phyloP scores from a whole-genome alignment of 1,140 invertebrate species.

The Goniozus legneri region DNA sequence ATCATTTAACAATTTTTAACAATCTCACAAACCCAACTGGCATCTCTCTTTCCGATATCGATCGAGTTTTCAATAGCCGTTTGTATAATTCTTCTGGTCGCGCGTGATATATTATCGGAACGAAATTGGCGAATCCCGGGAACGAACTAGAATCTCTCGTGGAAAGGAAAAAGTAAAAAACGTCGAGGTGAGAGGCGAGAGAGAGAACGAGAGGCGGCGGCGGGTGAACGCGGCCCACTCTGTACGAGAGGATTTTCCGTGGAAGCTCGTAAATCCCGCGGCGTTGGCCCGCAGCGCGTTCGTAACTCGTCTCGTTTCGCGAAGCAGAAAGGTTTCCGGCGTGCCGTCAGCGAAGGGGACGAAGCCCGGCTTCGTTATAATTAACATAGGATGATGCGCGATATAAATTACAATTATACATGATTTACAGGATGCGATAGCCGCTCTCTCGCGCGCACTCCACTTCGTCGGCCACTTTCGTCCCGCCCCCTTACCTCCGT shows the following conservation, averaged over 20 bases:
- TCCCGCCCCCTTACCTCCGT: not conserved
- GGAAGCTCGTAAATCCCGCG: conserved; percentile 23
- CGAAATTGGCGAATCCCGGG: not conserved
- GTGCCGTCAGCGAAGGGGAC: too few species aligned
- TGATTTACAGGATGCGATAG: conserved; percentile 32
- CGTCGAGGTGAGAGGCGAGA: not conserved
- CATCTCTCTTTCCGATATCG: too few species aligned
- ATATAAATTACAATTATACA: conserved; percentile 38
- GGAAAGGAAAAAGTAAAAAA: not conserved
- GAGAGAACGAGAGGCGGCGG: not conserved
- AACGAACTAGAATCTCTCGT: not conserved
- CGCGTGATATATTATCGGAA: too few species aligned
- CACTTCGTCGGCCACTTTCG: conserved; percentile 8
- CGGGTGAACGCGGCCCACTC: conserved; percentile 1
- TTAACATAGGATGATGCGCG: conserved; percentile 35
- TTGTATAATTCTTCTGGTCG: too few species aligned
- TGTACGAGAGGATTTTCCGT: not conserved
- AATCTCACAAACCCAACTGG: too few species aligned
- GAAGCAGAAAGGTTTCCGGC: too few species aligned
- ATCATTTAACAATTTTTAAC: too few species aligned
- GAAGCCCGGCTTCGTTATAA: conserved; percentile 25
- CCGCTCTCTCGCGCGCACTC: conserved; percentile 7
- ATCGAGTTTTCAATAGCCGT: too few species aligned
- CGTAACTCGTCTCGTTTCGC: conserved; percentile 15
- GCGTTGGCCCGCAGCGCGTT: conserved; percentile 8